Evolutionary conservation across 2,888 invertebrate species (phyloP), one percentile per base, ranked within the genome.

Genomic region (Acleris emargana): DNA sequence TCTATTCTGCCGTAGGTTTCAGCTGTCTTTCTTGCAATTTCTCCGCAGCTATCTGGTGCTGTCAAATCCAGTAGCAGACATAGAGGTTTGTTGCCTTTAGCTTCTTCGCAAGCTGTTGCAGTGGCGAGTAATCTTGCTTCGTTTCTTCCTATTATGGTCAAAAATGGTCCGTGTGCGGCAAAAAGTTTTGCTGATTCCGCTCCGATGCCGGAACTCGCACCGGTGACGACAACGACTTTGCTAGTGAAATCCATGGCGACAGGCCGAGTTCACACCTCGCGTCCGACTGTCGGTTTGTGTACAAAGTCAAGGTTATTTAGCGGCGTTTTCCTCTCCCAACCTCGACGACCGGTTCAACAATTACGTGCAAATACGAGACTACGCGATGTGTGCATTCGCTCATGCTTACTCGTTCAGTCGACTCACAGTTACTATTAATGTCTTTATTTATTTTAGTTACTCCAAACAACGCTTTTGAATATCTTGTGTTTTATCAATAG

Each of bases 191-290:
- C 72, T 16, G 71, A 53, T 2, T 72, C 71, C 5, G 72, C 73
- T 6, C 73, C 72, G 20, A 72, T 73, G 0, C 73, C 73, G 1
- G 71, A 70, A 53, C 69, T 71, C 1, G 69, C 69, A 22, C 73
- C 72, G 7, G 73, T 73, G 1, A 72, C 54, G 3, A 73, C 55
- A 17, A 71, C 72, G 5, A 73, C 71, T 67, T 72, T 73, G 7
- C 69, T 67, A 1, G 62, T 64, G 38, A 71, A 72, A 59, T 68
- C 67, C 70, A 69, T 71, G 25, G 62, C 63, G 60, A 50, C 58
- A 20, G 62, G 38, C 43, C n/a, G 43, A 38, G 54, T 17, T 25
- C 42, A 16, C 54, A 55, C 38, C 25, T 18, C 53, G 58, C 52
- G 49, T 6, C 16, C 45, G 22, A 64, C 64, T 64, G 53, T 58